Base-by-base conservation (phyloP, 2,797 vertebrate species). In the Rhinoraja longicauda region DNA sequence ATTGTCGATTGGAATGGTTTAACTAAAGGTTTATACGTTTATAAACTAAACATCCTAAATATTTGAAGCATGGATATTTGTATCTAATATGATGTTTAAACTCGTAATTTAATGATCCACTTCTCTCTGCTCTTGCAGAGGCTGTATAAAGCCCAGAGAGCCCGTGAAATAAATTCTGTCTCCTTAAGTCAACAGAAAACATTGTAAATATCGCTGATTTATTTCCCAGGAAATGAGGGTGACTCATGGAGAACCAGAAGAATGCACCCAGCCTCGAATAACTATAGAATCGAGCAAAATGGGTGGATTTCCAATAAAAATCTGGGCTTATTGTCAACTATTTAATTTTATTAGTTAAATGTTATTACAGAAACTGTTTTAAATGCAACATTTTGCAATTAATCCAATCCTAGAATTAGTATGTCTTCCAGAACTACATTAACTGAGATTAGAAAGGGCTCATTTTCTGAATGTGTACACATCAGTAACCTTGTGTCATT, bases 271-370 rank as follows among this genome's bases (percentile, higher is more conserved):
- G 29, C 53, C 53, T 53, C 32, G 82, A 88, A 59, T 36, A 7
- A 7, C n/a, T 19, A 8, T 32, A 21, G 59, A 24, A 19, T 88
- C 59, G 67, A 8, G 59, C 81, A 59, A 88, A 67, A 62, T 67
- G 62, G 84, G 1, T 88, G 84, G 84, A 67, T 88, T 88, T 67
- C 32, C 2, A 36, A 21, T 67, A 19, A 88, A 88, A 64, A 64
- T 21, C 84, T 88, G 84, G 84, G 84, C 84, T 88, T 36, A 19
- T 64, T 88, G 84, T 88, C 84, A 88, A 67, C 59, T 88, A 67
- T 67, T 67, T 36, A 88, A 88, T 88, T 88, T 67, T 67, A 88
- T 88, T 88, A 32, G 59, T 62, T 32, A 67, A 67, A 67, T 67
- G 17, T 88, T 36, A 88, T 88, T 19, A 64, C 62, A 67, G 62